Conservation (phyloP, 2,797 vertebrate species). For the Cichlasoma orientale region DNA sequence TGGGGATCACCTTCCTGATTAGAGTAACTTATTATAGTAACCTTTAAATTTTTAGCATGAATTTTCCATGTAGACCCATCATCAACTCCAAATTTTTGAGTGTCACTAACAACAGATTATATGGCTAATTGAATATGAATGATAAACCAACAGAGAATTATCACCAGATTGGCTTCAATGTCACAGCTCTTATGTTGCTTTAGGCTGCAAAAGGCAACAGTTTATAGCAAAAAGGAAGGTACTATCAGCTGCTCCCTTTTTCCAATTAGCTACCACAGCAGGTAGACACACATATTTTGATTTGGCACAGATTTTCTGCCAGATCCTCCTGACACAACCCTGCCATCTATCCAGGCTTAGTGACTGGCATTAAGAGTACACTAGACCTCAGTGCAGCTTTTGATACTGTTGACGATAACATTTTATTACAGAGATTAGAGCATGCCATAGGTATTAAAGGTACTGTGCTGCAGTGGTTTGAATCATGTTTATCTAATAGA, state of each 20-base stretch:
- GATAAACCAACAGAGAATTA: not conserved
- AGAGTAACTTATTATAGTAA: no score
- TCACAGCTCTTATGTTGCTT: not conserved
- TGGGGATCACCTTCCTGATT: no score
- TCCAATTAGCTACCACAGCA: not conserved
- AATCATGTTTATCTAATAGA: no score
- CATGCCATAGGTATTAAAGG: no score
- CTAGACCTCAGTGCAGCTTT: no score
- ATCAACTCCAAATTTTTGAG: not conserved
- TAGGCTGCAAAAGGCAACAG: not conserved
- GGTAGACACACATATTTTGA: not conserved
- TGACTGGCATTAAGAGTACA: not conserved
- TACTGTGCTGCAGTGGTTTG: no score
- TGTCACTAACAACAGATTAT: not conserved
- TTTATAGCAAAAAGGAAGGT: not conserved
- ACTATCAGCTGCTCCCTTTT: not conserved
- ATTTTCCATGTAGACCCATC: not conserved
- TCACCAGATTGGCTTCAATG: accelerated
- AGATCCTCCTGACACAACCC: not conserved
- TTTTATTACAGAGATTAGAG: no score
- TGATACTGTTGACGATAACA: no score
- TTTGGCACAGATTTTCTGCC: accelerated
- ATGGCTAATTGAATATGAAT: not conserved
- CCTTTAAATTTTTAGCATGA: no score
- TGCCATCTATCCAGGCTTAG: not conserved